Percentiles rank a stretch among this genome's conserved stretches.
These are phyloP conservation scores for Merops nubicus DNA, from an alignment of 2,113 vertebrate species.

Conservation along the genomic window DNA sequence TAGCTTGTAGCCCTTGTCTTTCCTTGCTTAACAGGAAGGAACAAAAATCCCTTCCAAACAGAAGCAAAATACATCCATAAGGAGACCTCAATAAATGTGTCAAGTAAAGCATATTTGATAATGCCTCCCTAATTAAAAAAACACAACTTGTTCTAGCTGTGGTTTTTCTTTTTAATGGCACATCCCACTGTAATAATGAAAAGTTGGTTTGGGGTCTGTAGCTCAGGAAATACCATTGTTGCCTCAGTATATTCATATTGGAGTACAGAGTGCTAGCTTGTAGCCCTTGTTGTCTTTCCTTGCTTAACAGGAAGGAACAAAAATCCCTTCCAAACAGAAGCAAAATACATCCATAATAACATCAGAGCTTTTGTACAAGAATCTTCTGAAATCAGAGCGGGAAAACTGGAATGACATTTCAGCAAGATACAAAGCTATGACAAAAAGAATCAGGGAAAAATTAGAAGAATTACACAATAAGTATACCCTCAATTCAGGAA, in stretches of 20 bases:
- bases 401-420: constrained; percentile 66
- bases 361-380: constrained; percentile 63
- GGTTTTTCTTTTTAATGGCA: background rate
- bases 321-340: background rate
- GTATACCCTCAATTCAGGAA: constrained; percentile 51
- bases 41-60: background rate
- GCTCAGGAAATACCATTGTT: background rate
- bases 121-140: background rate
- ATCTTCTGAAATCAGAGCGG: constrained; percentile 65
- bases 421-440: constrained; percentile 73
- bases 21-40: constrained; percentile 15
- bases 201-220: background rate
- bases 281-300: background rate
- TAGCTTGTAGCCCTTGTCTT: background rate
- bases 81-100: background rate
- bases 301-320: constrained; percentile 13
- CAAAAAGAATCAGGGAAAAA: constrained; percentile 80
- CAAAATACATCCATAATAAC: background rate
- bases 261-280: background rate
- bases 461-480: constrained; percentile 72
- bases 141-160: background rate
- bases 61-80: background rate
- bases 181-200: background rate
- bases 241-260: background rate
- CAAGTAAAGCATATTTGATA: background rate